Evolutionary conservation across 2,113 vertebrate species (phyloP).

Genomic region (Mionectes macconnelli): DNA sequence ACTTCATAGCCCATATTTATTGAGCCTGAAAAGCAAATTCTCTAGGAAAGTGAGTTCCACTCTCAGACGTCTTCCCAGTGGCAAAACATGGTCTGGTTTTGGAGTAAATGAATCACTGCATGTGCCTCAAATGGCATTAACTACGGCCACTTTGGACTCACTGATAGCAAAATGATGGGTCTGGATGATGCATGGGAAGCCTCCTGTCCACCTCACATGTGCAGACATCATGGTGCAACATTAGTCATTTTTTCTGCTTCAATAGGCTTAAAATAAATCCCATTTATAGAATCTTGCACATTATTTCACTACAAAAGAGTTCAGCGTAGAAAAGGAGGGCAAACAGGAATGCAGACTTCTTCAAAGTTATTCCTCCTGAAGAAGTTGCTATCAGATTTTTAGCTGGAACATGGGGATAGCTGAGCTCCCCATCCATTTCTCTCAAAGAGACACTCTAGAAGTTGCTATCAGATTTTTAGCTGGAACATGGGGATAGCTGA

Average conservation of each 20-base stretch:
- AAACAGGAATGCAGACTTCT: neutral
- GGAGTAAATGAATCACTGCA: neutral
- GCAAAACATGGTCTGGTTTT: neutral
- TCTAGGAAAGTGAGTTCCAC: neutral
- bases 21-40: neutral
- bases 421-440: neutral
- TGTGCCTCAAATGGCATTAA: neutral
- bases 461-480: neutral
- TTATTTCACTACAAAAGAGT: neutral
- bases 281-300: neutral
- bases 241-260: neutral
- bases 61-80: neutral
- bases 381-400: neutral
- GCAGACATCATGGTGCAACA: neutral
- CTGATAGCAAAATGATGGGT: neutral
- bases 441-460: neutral
- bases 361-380: neutral
- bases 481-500: neutral
- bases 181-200: neutral
- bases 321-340: neutral
- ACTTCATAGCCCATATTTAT: neutral
- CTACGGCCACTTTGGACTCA: neutral
- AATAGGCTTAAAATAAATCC: neutral
- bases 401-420: neutral
- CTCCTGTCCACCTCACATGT: neutral